Base-by-base conservation (phyloP, 2,797 vertebrate genomes). In the Xenopus petersii region DNA sequence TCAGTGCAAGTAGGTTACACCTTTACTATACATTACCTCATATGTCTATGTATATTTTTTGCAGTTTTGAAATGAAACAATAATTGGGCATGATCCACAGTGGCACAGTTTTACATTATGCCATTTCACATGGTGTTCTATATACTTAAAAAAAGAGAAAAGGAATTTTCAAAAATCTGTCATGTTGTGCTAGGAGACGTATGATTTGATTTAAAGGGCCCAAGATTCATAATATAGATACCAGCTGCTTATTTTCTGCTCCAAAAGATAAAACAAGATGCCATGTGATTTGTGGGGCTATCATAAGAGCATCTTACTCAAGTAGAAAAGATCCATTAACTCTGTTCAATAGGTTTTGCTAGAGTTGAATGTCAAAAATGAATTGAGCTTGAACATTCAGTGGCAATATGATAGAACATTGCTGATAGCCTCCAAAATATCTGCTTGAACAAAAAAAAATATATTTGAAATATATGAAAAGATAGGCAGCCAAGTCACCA, bases 261-360 rank as follows among this genome's bases (percentile, higher is more conserved):
- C 54, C 17, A 66, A 66, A 76, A 71, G 60, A 71, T 76, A 66
- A 66, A 71, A 70, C 24, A 59, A 65, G 74, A 71, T 76, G 15
- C 55, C 55, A 63, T 15, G 59, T 58, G 66, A 69, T 68, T 73
- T 69, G 65, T 64, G 49, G 59, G 65, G 61, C 64, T 77, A 77
- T 77, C 64, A 77, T 63, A 78, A 73, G 69, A 49, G 59, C 64
- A 73, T 78, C 71, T 73, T 69, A 30, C 70, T 73, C 51, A 76
- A 70, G 70, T 73, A 73, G 60, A 78, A 78, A 73, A 71, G 65
- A 64, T 73, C 36, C 71, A 69, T 69, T 73, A 78, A 48, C 66
- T 49, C 33, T 58, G 65, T 78, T 69, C 70, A 69, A 78, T 17
- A 24, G 51, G 64, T 73, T 72, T 68, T 68, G 62, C 30, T 26